phyloP scores from a whole-genome alignment of 2,113 vertebrate species.

The Nannospalax galili region DNA sequence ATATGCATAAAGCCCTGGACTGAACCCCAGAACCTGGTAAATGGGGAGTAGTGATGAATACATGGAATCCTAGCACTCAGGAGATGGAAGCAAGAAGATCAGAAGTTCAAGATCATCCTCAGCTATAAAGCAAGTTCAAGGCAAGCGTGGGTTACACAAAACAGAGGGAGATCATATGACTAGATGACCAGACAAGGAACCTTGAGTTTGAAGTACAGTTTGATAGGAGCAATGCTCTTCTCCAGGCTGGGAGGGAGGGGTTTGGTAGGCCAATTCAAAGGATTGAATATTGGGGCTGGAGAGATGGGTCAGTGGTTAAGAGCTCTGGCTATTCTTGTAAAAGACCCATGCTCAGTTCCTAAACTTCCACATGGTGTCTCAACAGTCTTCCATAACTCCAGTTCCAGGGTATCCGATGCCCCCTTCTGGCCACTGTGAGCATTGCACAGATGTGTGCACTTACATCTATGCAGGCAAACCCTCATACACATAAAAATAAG shows the following conservation, averaged over 20 bases:
- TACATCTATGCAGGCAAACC: too few species aligned
- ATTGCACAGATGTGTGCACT: too few species aligned
- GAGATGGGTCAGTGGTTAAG: too few species aligned
- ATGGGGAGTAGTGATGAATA: neutral
- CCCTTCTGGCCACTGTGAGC: too few species aligned
- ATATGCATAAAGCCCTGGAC: neutral
- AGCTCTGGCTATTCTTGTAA: too few species aligned
- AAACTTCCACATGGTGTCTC: too few species aligned
- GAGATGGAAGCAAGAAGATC: neutral
- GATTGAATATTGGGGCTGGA: neutral
- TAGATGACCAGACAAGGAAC: neutral
- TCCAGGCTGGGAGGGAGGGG: neutral
- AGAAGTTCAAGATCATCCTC: neutral
- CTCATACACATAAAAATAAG: too few species aligned
- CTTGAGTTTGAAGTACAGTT: neutral
- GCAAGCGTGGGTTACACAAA: neutral
- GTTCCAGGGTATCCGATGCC: too few species aligned
- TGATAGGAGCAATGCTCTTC: neutral
- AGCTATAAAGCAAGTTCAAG: neutral
- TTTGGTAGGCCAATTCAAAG: neutral
- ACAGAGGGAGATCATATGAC: neutral
- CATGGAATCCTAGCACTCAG: neutral
- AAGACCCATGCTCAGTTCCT: too few species aligned
- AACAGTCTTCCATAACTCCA: too few species aligned
- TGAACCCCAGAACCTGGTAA: neutral